Percentiles rank a stretch among this genome's conserved stretches.
Evolutionary conservation across 2,888 invertebrate species (phyloP).

Genomic region (Diloba caeruleocephala): DNA sequence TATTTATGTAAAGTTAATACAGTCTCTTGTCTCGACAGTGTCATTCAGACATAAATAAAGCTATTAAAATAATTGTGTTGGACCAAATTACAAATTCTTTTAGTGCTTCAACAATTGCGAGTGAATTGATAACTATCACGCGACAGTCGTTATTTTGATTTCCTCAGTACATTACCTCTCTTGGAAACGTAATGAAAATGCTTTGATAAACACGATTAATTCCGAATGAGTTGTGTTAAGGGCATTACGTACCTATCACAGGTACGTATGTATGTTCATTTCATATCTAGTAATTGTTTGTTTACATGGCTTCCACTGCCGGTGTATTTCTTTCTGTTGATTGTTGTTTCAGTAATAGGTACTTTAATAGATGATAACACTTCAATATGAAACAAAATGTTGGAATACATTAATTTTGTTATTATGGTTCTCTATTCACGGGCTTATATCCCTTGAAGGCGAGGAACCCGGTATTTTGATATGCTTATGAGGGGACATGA

Average conservation of each 20-base stretch:
- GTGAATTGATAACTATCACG: conserved; percentile 75
- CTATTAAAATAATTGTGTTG: conserved; percentile 64
- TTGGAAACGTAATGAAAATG: conserved; percentile 76
- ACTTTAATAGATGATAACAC: conserved; percentile 1
- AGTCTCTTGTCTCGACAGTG: conserved; percentile 15
- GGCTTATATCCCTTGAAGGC: too few species aligned
- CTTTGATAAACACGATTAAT: conserved; percentile 76
- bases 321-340: conserved; percentile 39
- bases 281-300: conserved; percentile 70
- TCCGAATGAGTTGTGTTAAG: conserved; percentile 66
- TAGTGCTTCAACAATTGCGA: conserved; percentile 58
- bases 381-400: background rate
- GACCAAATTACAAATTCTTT: conserved; percentile 72
- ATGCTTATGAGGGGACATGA: too few species aligned
- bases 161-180: conserved; percentile 70
- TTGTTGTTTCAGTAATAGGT: conserved; percentile 43
- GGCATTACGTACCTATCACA: too few species aligned
- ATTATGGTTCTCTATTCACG: too few species aligned
- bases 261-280: conserved; percentile 57
- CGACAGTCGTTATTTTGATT: conserved; percentile 82
- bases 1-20: conserved; percentile 8
- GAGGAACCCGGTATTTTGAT: too few species aligned
- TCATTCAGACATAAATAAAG: conserved; percentile 55
- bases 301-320: conserved; percentile 54
- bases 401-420: too few species aligned